phyloP scores from a whole-genome alignment of 2,888 invertebrate species.

The Metallyticus violacea region DNA sequence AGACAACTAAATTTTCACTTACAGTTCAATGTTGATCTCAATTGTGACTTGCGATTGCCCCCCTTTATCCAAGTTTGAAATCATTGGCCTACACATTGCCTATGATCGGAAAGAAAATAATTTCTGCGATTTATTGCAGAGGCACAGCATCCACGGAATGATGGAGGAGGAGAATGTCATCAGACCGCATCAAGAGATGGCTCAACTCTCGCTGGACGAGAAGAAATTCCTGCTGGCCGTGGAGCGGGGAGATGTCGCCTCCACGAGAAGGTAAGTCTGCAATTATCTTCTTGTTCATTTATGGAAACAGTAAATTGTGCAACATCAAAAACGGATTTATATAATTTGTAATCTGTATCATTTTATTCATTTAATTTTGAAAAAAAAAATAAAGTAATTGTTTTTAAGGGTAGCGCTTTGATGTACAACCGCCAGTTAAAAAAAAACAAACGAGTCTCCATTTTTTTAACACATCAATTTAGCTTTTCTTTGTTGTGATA shows the following conservation, averaged over 20 bases:
- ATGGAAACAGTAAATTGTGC: too few relatives aligned
- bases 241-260: slow-evolving; percentile 94
- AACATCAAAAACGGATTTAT: too few relatives aligned
- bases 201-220: slow-evolving; percentile 78
- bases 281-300: background rate
- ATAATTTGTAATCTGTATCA: too few relatives aligned
- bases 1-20: too few relatives aligned
- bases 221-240: slow-evolving; percentile 93
- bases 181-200: slow-evolving; percentile 85
- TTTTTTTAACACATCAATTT: too few relatives aligned
- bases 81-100: background rate
- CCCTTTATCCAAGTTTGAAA: background rate
- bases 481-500: too few relatives aligned
- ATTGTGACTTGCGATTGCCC: background rate
- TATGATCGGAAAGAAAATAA: background rate
- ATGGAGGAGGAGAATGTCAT: slow-evolving; percentile 88
- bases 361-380: too few relatives aligned
- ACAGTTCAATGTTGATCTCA: too few relatives aligned
- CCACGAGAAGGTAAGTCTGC: slow-evolving; percentile 68
- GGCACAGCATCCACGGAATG: slow-evolving; percentile 89
- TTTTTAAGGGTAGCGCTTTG: too few relatives aligned
- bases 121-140: slow-evolving; percentile 50
- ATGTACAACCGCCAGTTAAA: too few relatives aligned
- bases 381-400: too few relatives aligned
- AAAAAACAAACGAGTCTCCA: too few relatives aligned